A percentile compares a stretch with the other conserved stretches of the same genome.
phyloP scores from a whole-genome alignment of 2,888 invertebrate species.

The Nesidiocoris tenuis region DNA sequence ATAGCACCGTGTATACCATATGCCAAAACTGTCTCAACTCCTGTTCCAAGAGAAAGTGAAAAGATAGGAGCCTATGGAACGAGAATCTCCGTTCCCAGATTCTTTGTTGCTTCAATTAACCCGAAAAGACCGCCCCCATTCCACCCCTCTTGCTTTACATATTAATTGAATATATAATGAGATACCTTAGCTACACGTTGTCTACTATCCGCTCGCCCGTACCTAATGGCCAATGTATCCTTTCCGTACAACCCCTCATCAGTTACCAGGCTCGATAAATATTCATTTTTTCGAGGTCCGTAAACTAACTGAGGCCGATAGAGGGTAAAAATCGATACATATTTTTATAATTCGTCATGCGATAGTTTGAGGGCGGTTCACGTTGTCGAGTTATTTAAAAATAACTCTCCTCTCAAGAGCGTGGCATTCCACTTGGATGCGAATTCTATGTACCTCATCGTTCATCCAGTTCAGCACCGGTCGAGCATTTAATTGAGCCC shows the following conservation, averaged over 20 bases:
- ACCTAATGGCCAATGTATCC: not conserved
- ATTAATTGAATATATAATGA: slow-evolving; percentile 39
- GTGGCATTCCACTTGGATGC: too few species aligned
- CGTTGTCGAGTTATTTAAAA: not conserved
- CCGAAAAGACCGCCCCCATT: slow-evolving; percentile 8
- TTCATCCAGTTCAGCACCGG: too few species aligned
- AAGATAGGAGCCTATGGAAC: too few species aligned
- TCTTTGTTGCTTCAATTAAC: slow-evolving; percentile 27
- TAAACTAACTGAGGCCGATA: not conserved
- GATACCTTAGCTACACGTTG: not conserved
- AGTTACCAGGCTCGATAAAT: not conserved
- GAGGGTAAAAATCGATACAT: not conserved
- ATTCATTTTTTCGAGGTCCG: not conserved
- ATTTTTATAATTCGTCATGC: not conserved
- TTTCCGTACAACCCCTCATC: not conserved
- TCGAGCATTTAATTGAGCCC: too few species aligned
- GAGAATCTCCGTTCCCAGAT: too few species aligned
- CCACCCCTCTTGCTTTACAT: slow-evolving; percentile 28
- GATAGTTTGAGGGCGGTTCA: not conserved
- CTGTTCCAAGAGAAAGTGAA: too few species aligned
- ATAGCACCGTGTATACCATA: too few species aligned
- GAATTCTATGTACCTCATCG: too few species aligned
- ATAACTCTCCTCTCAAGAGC: too few species aligned
- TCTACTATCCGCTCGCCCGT: not conserved
- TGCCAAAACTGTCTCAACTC: too few species aligned